Evolutionary conservation across 2,797 vertebrate genomes (phyloP).

Genomic region (Vespertilio murinus): DNA sequence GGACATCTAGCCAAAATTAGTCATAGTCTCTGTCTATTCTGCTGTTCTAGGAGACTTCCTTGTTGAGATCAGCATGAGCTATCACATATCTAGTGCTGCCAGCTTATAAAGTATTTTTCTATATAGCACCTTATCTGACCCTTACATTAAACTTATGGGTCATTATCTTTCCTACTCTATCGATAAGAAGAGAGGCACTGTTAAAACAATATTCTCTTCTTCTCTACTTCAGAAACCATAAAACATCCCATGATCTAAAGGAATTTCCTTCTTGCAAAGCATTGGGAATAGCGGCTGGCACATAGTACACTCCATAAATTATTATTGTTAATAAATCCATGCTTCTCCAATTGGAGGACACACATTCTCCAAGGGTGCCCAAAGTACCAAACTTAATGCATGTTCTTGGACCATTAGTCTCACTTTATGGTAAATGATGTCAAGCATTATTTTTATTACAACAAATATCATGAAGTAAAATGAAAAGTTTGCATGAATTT

Average conservation of each 20-base stretch:
- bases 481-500: background rate
- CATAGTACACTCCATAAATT: background rate
- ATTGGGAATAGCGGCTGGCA: background rate
- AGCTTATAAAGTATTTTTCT: background rate
- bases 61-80: background rate
- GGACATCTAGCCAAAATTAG: background rate
- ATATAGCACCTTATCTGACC: background rate
- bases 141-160: background rate
- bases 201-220: background rate
- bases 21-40: background rate
- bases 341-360: background rate
- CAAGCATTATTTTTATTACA: constrained; percentile 27
- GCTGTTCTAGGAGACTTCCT: background rate
- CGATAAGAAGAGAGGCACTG: background rate
- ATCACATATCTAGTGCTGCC: background rate
- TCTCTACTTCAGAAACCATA: background rate
- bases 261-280: background rate
- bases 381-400: background rate
- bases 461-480: background rate
- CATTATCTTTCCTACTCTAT: background rate
- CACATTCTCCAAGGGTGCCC: background rate
- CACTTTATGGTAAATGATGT: constrained; percentile 20
- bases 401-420: background rate
- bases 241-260: background rate
- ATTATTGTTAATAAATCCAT: background rate